A percentile compares a stretch with the other conserved stretches of the same genome.
Conservation (phyloP, 2,888 invertebrate genomes). For the Drosophila leonis region DNA sequence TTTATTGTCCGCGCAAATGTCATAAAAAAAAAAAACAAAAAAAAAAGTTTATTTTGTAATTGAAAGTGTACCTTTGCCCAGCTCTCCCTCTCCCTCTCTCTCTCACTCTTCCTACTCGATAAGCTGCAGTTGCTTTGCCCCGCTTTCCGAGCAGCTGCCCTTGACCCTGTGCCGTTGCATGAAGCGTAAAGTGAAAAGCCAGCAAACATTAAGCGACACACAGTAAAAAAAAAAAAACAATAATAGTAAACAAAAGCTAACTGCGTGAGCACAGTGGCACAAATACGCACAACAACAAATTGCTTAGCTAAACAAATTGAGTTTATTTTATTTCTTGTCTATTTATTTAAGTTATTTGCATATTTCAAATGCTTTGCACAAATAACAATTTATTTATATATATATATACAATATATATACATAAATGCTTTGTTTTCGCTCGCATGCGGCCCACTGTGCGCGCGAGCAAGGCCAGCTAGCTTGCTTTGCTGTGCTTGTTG, state of each 20-base stretch:
- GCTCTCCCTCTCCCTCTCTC: constrained; percentile 7
- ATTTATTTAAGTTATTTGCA: background rate
- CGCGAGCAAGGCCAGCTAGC: constrained; percentile 38
- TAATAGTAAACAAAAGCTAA: constrained; percentile 37
- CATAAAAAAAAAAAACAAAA: constrained; percentile 25
- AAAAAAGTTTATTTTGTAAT: constrained; percentile 43
- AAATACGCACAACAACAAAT: background rate
- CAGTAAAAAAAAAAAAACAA: constrained; percentile 22
- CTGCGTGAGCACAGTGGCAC: constrained; percentile 36
- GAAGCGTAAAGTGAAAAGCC: constrained; percentile 43
- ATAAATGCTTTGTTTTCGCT: background rate
- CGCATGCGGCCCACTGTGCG: constrained; percentile 39
- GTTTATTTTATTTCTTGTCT: background rate
- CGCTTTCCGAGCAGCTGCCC: constrained; percentile 34
- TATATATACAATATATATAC: background rate
- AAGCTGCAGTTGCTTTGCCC: constrained; percentile 6
- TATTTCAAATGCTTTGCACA: background rate
- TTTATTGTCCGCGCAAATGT: constrained; percentile 41
- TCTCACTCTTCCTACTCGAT: background rate
- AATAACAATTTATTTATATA: background rate
- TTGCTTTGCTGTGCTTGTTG: constrained; percentile 6
- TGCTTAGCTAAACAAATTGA: background rate
- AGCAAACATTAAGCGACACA: constrained; percentile 19
- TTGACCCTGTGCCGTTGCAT: constrained; percentile 54
- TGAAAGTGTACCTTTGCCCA: constrained; percentile 55